Percentiles rank a stretch among this genome's conserved stretches.
These are phyloP conservation scores for Nycteola revayana DNA, from an alignment of 2,888 invertebrate species.

Conservation along the genomic window DNA sequence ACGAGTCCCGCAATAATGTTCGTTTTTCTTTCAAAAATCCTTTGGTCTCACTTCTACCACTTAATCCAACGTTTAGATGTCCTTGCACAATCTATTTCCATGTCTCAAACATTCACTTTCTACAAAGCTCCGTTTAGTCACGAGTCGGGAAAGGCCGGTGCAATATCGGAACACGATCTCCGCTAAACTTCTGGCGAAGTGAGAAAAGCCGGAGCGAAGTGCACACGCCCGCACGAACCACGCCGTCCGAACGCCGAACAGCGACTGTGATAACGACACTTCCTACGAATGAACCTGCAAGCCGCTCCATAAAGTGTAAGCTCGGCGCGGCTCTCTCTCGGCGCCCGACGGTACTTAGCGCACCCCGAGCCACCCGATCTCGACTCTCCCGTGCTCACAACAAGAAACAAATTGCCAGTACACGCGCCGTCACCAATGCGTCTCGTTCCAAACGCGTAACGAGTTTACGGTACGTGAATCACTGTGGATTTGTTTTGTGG, in stretches of 20 bases:
- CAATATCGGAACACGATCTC: constrained; percentile 60
- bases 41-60: constrained; percentile 54
- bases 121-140: constrained; percentile 56
- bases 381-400: constrained; percentile 46
- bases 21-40: constrained; percentile 46
- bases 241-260: constrained; percentile 74
- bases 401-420: constrained; percentile 58
- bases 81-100: constrained; percentile 65
- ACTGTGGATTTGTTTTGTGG: constrained; percentile 77
- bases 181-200: constrained; percentile 69
- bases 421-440: constrained; percentile 47
- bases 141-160: constrained; percentile 52
- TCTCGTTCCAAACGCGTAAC: constrained; percentile 70
- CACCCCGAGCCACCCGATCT: constrained; percentile 40
- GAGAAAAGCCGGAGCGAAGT: constrained; percentile 39
- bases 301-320: constrained; percentile 67
- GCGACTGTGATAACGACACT: constrained; percentile 80
- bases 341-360: constrained; percentile 51
- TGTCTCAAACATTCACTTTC: constrained; percentile 67
- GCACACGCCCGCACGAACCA: constrained; percentile 48
- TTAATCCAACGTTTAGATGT: constrained; percentile 49
- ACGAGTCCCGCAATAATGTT: constrained; percentile 55
- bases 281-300: constrained; percentile 72
- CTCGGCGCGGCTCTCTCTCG: constrained; percentile 70
- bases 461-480: constrained; percentile 81